Evolutionary conservation across 2,888 invertebrate species (phyloP), one percentile per base, ranked within the genome.

Genomic region (Parnassius orleans): DNA sequence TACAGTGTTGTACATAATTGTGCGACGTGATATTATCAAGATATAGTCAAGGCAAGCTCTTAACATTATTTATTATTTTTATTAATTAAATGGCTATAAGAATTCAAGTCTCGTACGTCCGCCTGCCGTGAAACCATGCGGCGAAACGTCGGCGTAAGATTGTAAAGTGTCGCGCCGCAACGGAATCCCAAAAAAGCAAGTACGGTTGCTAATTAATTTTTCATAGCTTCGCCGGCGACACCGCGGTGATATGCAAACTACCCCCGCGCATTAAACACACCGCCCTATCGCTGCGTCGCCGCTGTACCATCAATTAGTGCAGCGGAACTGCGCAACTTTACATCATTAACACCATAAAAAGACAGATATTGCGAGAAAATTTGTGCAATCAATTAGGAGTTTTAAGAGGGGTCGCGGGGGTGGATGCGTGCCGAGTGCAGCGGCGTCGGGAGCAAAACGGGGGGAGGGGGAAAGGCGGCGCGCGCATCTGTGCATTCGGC

Each of bases 401-500:
- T 90, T 90, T 87, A 87, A 86, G 86, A 86, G 88, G 71, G 71
- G 70, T 69, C 65, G 72, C 78, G 79, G 80, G 83, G 79, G 78
- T 81, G 76, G 78, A 80, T 84, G 86, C 86, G 87, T 86, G 87
- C 82, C 74, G 79, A 81, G 84, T 86, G 86, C 85, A 87, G 80
- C 83, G 84, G 76, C 80, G 81, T 70, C 77, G 81, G 72, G 77
- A 33, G 57, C 72, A 71, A 75, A 71, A 73, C 67, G 67, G 66
- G 68, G 63, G 64, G 69, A 63, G 57, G 48, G 72, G 72, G 75
- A 77, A 78, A 79, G 87, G 85, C 90, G 88, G 90, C 90, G 90
- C 90, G 91, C 86, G 87, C 87, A 89, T 88, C 88, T 90, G 90
- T 90, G 90, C 91, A 91, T 90, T 90, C 90, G 90, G 90, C 90